A percentile compares a stretch with the other conserved stretches of the same genome.
Evolutionary conservation across 2,113 vertebrate genomes (phyloP).

Genomic region (Lepus europaeus): DNA sequence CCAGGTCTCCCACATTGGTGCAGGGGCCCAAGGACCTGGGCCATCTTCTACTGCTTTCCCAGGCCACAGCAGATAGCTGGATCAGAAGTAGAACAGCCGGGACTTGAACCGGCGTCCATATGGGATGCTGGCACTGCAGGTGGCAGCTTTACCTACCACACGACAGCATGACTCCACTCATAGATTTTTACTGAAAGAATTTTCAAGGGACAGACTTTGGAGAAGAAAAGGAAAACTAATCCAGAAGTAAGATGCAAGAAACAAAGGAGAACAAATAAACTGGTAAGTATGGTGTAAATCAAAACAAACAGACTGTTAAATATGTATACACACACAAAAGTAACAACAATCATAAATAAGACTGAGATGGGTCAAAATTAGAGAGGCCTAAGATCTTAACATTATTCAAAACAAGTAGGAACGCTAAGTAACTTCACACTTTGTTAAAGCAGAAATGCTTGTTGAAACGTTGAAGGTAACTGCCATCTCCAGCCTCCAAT

Average conservation of each 20-base stretch:
- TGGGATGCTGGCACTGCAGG: no score
- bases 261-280: background rate
- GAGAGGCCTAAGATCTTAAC: background rate
- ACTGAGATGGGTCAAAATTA: background rate
- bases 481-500: background rate
- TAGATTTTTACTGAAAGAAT: conserved; percentile 26
- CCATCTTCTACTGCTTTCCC: no score
- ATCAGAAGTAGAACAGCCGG: no score
- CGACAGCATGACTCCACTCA: no score
- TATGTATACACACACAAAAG: background rate
- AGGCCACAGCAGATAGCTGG: no score
- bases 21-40: no score
- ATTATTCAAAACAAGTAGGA: background rate
- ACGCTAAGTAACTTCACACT: conserved; percentile 13
- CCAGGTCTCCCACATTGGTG: no score
- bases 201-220: conserved; percentile 2
- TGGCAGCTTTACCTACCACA: no score
- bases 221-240: conserved; percentile 1
- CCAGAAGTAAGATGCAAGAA: background rate
- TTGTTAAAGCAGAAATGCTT: background rate
- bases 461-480: background rate
- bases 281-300: background rate
- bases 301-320: background rate
- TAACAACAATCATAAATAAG: background rate
- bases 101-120: no score